These are phyloP conservation scores for Acrobasis repandana DNA, from an alignment of 2,888 invertebrate genomes.

Conservation along the genomic window DNA sequence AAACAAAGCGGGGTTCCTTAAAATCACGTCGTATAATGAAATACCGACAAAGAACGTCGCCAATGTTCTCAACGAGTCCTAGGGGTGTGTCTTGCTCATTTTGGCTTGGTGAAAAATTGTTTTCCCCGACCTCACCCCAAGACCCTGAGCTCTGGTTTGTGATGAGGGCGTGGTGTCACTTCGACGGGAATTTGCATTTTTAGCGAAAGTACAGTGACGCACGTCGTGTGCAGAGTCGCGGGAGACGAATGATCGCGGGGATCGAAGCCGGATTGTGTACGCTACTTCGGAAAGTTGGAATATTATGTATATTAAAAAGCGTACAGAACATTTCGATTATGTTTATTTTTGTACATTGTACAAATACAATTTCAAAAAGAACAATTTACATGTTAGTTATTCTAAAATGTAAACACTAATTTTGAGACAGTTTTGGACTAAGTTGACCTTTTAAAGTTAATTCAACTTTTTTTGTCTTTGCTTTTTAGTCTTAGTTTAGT, in stretches of 20 bases:
- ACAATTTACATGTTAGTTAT: background rate
- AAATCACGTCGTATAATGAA: slow-evolving; percentile 57
- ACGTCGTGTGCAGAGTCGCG: slow-evolving; percentile 70
- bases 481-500: too few relatives aligned
- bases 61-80: slow-evolving; percentile 52
- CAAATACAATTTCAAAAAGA: background rate
- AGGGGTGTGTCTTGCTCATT: slow-evolving; percentile 74
- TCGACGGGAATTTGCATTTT: slow-evolving; percentile 78
- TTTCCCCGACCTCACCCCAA: slow-evolving; percentile 45
- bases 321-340: background rate
- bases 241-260: slow-evolving; percentile 71
- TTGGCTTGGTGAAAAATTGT: slow-evolving; percentile 78
- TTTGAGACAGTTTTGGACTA: too few relatives aligned
- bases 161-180: slow-evolving; percentile 71
- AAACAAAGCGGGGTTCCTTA: slow-evolving; percentile 40
- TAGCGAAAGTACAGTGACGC: slow-evolving; percentile 74
- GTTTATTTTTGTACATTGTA: background rate
- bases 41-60: slow-evolving; percentile 51
- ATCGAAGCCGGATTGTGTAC: slow-evolving; percentile 31
- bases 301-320: background rate
- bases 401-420: too few relatives aligned
- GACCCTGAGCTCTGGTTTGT: slow-evolving; percentile 50
- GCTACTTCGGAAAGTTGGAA: slow-evolving; percentile 3
- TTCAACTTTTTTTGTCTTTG: too few relatives aligned
- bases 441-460: too few relatives aligned